Conservation (phyloP, 2,797 vertebrate species). For the Zalophus californianus region DNA sequence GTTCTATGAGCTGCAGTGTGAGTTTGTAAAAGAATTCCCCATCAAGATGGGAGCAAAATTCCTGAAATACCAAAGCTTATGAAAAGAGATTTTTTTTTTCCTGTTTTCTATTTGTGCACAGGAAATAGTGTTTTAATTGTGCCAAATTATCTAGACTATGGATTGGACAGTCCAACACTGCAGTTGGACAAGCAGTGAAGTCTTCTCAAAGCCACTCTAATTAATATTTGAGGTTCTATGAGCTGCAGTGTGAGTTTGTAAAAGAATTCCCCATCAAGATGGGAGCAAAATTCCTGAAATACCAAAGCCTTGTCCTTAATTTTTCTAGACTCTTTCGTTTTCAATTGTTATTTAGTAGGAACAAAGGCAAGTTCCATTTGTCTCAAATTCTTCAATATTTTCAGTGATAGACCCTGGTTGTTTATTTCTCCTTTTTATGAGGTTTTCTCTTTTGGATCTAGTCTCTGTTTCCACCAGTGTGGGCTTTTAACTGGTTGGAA, state of each 20-base stretch:
- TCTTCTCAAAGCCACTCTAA: background rate
- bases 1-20: background rate
- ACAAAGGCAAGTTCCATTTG: background rate
- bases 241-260: background rate
- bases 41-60: background rate
- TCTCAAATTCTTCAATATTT: slow-evolving; percentile 14
- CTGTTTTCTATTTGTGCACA: background rate
- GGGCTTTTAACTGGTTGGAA: background rate
- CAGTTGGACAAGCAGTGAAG: background rate
- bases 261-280: background rate
- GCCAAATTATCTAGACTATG: background rate
- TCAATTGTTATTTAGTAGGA: background rate
- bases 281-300: background rate
- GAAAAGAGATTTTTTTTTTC: background rate
- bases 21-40: background rate
- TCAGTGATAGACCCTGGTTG: background rate
- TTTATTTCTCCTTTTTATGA: background rate
- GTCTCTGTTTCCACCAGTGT: background rate
- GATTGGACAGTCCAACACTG: too few species aligned
- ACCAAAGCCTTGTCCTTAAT: background rate
- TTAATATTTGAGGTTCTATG: background rate
- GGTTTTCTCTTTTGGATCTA: background rate
- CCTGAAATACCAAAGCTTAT: background rate
- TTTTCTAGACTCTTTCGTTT: background rate
- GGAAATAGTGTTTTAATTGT: slow-evolving; percentile 12